These are phyloP conservation scores for Solea solea DNA, from an alignment of 2,113 vertebrate species.

Conservation along the genomic window DNA sequence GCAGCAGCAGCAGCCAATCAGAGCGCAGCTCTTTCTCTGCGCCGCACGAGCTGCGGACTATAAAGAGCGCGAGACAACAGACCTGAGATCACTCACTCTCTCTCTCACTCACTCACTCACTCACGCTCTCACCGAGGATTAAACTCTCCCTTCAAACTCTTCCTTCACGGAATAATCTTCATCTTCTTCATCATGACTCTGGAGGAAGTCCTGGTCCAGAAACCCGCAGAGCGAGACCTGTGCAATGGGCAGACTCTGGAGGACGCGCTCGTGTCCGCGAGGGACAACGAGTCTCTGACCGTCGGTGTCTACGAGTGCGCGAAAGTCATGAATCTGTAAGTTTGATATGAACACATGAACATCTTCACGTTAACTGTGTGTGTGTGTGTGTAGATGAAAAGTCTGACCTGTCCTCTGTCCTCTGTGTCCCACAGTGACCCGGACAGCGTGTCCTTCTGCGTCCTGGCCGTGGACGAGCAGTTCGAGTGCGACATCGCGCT, in stretches of 20 bases:
- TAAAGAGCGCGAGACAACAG: conserved; percentile 50
- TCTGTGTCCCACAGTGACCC: conserved; percentile 58
- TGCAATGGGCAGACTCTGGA: conserved; percentile 87
- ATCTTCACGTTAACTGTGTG: too few relatives aligned
- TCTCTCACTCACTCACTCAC: too few relatives aligned
- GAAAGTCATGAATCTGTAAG: conserved; percentile 98
- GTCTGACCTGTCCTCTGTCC: conserved; percentile 9
- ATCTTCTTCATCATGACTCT: conserved; percentile 78
- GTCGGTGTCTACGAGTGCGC: conserved; percentile 96
- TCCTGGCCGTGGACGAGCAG: conserved; percentile 77
- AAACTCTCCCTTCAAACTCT: conserved; percentile 5
- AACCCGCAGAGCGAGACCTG: conserved; percentile 79
- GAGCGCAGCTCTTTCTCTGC: conserved; percentile 55
- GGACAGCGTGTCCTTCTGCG: conserved; percentile 81
- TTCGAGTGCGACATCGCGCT: conserved; percentile 81
- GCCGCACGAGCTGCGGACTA: conserved; percentile 65
- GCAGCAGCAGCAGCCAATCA: conserved; percentile 77
- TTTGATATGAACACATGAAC: conserved; percentile 47
- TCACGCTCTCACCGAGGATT: conserved; percentile 19
- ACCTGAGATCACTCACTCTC: conserved; percentile 32
- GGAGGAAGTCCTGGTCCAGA: conserved; percentile 74
- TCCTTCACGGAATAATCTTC: conserved; percentile 53
- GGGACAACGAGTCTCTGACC: conserved; percentile 90
- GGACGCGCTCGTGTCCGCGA: conserved; percentile 88
- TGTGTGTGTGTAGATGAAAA: neutral